Percentiles rank a stretch among this genome's conserved stretches.
Conservation (phyloP, 2,797 vertebrate species). For the Molossus molossus region DNA sequence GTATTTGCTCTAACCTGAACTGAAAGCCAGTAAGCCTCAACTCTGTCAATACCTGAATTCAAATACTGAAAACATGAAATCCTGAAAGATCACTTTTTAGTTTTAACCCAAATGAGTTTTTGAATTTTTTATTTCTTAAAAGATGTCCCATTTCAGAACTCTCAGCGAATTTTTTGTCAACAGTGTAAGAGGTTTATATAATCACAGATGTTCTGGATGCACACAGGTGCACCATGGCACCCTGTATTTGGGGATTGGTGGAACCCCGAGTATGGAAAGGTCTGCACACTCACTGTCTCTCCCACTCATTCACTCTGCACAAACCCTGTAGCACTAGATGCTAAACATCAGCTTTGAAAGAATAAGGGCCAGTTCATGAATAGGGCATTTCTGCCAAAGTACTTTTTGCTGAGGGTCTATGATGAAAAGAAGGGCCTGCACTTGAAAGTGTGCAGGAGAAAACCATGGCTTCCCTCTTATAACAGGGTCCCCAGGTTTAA, state of each 20-base stretch:
- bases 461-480: neutral
- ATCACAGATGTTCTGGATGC: no score
- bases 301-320: no score
- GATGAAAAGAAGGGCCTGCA: neutral
- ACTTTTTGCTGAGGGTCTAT: neutral
- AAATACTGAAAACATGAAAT: neutral
- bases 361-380: neutral
- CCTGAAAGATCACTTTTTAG: neutral
- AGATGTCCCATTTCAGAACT: neutral
- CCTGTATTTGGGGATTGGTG: neutral
- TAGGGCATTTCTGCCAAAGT: constrained; percentile 24
- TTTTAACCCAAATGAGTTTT: constrained; percentile 26
- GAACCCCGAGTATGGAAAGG: neutral
- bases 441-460: neutral
- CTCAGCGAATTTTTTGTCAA: neutral
- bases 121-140: constrained; percentile 36
- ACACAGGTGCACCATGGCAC: neutral
- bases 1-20: neutral
- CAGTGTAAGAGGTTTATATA: neutral
- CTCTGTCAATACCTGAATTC: neutral
- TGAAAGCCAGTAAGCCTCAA: neutral
- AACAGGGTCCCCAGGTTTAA: neutral
- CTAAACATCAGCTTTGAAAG: constrained; percentile 32
- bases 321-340: neutral
- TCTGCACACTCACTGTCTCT: neutral